Percentiles rank a stretch among this genome's conserved stretches.
Evolutionary conservation across 2,113 vertebrate species (phyloP).

Genomic region (Elgaria multicarinata): DNA sequence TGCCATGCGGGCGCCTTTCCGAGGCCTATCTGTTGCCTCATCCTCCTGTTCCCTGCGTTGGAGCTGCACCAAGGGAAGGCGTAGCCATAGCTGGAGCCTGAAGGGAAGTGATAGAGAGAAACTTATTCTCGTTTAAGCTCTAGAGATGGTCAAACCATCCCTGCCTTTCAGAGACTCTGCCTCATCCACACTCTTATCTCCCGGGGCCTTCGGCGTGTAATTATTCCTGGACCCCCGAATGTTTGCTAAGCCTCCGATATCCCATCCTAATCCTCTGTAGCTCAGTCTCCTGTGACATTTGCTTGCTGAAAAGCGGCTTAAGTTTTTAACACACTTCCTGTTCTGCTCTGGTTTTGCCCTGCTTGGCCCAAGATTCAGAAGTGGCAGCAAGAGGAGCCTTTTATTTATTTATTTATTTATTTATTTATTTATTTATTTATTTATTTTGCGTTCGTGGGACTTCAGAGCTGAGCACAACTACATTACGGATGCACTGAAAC

Average conservation of each 20-base stretch:
- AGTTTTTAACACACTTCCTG: not conserved
- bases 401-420: not conserved
- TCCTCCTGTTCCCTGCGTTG: not conserved
- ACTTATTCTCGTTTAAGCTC: slow-evolving; percentile 7
- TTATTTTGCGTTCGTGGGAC: not conserved
- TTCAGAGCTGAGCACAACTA: not conserved
- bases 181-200: fast-evolving
- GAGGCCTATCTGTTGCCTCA: not conserved
- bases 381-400: too few relatives aligned
- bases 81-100: not conserved
- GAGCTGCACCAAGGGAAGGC: not conserved
- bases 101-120: not conserved
- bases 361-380: not conserved
- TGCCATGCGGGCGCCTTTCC: not conserved
- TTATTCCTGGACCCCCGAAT: slow-evolving; percentile 48
- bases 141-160: slow-evolving; percentile 44
- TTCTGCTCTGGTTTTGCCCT: fast-evolving
- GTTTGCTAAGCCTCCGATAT: slow-evolving; percentile 46
- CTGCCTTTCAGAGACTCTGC: fast-evolving
- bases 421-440: not conserved
- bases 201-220: not conserved
- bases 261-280: slow-evolving; percentile 49
- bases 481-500: not conserved
- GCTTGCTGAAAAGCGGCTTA: slow-evolving; percentile 12
- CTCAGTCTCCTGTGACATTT: not conserved